Conservation (phyloP, 2,113 vertebrate species). For the Zingel zingel region DNA sequence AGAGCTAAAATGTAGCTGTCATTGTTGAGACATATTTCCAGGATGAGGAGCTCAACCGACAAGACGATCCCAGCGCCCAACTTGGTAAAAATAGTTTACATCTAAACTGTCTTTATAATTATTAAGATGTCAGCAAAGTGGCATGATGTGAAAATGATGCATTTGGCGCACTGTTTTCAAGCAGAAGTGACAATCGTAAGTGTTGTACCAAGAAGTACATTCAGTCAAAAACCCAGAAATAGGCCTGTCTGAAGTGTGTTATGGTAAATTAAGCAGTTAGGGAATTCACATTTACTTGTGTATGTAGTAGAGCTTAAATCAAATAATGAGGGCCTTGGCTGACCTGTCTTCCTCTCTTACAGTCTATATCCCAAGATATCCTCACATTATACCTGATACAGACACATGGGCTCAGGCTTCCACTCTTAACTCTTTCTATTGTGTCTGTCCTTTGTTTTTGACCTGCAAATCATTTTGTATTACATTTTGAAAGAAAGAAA, state of each 20-base stretch:
- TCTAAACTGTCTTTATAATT: constrained; percentile 54
- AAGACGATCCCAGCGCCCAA: constrained; percentile 56
- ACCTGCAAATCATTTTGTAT: not conserved
- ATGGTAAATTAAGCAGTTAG: not conserved
- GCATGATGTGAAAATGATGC: constrained; percentile 55
- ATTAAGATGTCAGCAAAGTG: constrained; percentile 61
- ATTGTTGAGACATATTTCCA: constrained; percentile 73
- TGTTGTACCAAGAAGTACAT: not conserved
- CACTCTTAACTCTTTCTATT: not conserved
- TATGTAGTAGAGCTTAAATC: not conserved
- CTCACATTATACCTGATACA: not conserved
- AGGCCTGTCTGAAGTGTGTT: not conserved
- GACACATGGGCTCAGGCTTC: not conserved
- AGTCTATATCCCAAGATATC: not conserved
- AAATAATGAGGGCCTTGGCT: not conserved
- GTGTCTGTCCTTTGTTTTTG: not conserved
- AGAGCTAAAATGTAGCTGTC: constrained; percentile 78
- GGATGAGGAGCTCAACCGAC: constrained; percentile 64
- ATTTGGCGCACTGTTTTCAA: constrained; percentile 54
- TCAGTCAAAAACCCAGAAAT: not conserved
- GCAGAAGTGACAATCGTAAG: constrained; percentile 46
- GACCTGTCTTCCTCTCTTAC: not conserved
- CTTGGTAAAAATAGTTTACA: constrained; percentile 69
- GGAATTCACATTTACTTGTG: not conserved
- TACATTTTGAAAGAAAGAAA: not conserved